Base-by-base conservation (phyloP, 2,113 vertebrate species). In the Semicossyphus pulcher region DNA sequence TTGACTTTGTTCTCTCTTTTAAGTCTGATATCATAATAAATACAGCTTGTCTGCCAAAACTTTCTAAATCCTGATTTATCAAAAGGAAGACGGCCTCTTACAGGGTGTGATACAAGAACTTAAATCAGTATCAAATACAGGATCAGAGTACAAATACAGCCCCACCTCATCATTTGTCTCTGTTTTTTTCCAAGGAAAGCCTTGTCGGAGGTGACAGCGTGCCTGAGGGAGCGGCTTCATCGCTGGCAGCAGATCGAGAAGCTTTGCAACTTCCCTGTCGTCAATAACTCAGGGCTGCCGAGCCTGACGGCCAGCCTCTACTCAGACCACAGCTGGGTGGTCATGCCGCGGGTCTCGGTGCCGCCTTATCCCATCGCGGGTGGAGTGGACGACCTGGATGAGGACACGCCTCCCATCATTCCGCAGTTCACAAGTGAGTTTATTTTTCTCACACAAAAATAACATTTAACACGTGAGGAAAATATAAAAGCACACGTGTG, bases 241-340 rank as follows among this genome's bases (percentile, higher is more conserved):
- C 96, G 98, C 81, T 99, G 98, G 98, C 97, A 99, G 29, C 97
- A 99, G 91, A 99, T 99, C 65, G 98, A 99, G 93, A 99, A 97
- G 91, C 95, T 99, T n/a, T 99, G 98, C 31, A 94, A 95, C 51
- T 99, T 99, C 90, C 97, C 96, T 37, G 95, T 99, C 11, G 97
- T 97, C 7, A 96, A 97, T 86, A 99, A 99, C 90, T 96, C 96
- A 0, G 98, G 97, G 11, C 90, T 99, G 45, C 95, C 97, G 12
- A 99, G 94, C 83, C 89, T 99, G 77, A 99, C 96, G 0, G 97
- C 98, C 31, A 96, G 96, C 20, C 95, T 99, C 12, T 99, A 99
- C 89, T 96, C 97, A 0, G 98, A 99, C 81, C 98, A 99, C 93
- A 99, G 98, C 91, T 99, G 97, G 97, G 97, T 99, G 77, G 98